Conservation (phyloP, 2,113 vertebrate genomes). For the Motacilla tschutschensis region DNA sequence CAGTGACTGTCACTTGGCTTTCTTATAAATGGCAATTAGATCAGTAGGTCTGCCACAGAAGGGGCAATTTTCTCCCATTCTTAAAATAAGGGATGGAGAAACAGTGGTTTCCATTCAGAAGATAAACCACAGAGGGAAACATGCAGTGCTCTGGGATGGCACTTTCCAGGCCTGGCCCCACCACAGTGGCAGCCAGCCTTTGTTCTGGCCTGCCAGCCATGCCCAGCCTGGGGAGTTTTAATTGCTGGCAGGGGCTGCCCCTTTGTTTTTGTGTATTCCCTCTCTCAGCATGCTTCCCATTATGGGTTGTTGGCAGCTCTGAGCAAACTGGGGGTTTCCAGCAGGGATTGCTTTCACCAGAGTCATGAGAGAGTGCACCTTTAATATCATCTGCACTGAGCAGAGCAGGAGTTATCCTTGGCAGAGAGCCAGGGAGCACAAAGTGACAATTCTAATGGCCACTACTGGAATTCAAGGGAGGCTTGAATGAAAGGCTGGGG, state of each 20-base stretch:
- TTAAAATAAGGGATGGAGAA: neutral
- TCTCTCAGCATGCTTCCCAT: conserved; percentile 48
- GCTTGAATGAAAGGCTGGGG: neutral
- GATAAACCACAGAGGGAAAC: neutral
- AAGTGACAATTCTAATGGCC: conserved; percentile 38
- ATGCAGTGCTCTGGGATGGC: neutral
- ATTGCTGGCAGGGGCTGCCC: conserved; percentile 42
- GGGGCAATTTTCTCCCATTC: neutral
- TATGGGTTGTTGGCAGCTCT: conserved; percentile 11
- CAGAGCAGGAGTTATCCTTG: conserved; percentile 47
- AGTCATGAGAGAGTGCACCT: conserved; percentile 57
- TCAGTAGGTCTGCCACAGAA: neutral
- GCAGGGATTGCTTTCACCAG: conserved; percentile 25
- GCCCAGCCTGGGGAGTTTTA: conserved; percentile 33
- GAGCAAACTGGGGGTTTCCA: neutral
- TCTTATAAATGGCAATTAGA: neutral
- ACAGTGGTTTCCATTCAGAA: neutral
- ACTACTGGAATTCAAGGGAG: conserved; percentile 33
- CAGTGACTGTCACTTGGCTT: neutral
- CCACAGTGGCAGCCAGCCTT: neutral
- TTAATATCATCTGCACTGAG: conserved; percentile 42
- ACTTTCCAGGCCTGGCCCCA: conserved; percentile 13
- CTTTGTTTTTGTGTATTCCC: conserved; percentile 28
- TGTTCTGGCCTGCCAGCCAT: conserved; percentile 34
- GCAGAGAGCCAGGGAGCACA: conserved; percentile 7